phyloP scores from a whole-genome alignment of 1,140 invertebrate species.

The Temnothorax curvispinosus region DNA sequence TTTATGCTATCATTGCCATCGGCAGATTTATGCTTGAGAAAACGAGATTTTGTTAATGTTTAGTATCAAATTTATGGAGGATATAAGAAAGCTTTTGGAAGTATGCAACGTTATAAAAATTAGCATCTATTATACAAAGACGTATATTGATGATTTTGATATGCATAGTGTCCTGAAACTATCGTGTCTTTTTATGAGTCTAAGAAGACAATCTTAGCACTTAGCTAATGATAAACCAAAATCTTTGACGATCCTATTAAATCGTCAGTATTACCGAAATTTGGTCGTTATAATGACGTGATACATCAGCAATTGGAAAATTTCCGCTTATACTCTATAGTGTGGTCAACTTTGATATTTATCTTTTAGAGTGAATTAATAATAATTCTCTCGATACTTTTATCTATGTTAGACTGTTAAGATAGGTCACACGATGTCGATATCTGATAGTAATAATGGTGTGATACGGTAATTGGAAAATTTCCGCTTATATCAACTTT shows the following conservation, averaged over 20 bases:
- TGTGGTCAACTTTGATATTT: neutral
- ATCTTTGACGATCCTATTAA: neutral
- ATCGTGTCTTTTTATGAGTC: neutral
- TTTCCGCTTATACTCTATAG: neutral
- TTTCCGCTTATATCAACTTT: slow-evolving; percentile 22
- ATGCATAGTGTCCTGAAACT: neutral
- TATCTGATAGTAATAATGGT: neutral
- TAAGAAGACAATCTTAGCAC: neutral
- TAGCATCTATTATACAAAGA: neutral
- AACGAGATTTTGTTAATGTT: neutral
- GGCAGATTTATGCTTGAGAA: neutral
- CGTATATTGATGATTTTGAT: neutral
- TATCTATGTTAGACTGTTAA: neutral
- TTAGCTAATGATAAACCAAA: neutral
- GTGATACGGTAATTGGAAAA: neutral
- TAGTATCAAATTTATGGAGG: neutral
- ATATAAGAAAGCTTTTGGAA: neutral
- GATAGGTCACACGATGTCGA: neutral
- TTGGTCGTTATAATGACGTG: neutral
- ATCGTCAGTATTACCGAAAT: neutral
- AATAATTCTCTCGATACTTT: slow-evolving; percentile 19
- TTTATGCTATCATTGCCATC: neutral
- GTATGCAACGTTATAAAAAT: neutral
- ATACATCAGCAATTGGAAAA: neutral
- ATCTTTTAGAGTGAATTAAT: slow-evolving; percentile 5